Percentiles rank a stretch among this genome's conserved stretches.
Conservation (phyloP, 2,888 invertebrate genomes). For the Chloroclystis v-ata region DNA sequence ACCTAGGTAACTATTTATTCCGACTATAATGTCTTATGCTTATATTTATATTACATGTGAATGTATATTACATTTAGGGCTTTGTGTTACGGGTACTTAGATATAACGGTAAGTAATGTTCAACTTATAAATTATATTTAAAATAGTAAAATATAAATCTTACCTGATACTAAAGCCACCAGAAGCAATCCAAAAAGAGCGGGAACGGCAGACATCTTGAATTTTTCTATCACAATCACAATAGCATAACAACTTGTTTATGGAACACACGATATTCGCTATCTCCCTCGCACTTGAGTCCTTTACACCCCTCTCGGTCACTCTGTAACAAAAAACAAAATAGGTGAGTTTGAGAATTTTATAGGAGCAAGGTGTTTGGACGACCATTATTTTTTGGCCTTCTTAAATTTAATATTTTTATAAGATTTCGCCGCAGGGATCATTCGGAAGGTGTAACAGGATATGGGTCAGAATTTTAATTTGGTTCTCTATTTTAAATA, state of each 20-base stretch:
- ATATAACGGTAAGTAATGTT: too few species aligned
- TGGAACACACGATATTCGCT: conserved; percentile 31
- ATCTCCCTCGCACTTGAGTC: conserved; percentile 40
- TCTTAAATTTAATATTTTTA: conserved; percentile 7
- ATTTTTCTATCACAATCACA: conserved; percentile 35
- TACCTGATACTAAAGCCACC: conserved; percentile 61
- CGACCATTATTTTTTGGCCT: conserved; percentile 16
- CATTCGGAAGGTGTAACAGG: conserved; percentile 6
- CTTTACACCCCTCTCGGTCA: conserved; percentile 40
- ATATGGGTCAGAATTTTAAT: neutral
- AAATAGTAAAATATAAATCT: conserved; percentile 22
- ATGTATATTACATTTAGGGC: too few species aligned
- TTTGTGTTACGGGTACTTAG: too few species aligned
- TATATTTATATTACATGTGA: too few species aligned
- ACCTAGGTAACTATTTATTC: too few species aligned
- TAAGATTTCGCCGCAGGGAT: conserved; percentile 1
- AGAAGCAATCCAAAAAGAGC: conserved; percentile 65
- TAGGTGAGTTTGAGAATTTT: conserved; percentile 40
- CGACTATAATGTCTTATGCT: too few species aligned
- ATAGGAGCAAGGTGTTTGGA: conserved; percentile 36
- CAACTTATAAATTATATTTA: neutral
- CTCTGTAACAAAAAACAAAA: conserved; percentile 67
- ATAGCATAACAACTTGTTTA: conserved; percentile 40
- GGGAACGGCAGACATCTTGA: conserved; percentile 67
- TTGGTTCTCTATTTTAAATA: too few species aligned